phyloP scores from a whole-genome alignment of 1,140 invertebrate species.

The Eciton burchellii region DNA sequence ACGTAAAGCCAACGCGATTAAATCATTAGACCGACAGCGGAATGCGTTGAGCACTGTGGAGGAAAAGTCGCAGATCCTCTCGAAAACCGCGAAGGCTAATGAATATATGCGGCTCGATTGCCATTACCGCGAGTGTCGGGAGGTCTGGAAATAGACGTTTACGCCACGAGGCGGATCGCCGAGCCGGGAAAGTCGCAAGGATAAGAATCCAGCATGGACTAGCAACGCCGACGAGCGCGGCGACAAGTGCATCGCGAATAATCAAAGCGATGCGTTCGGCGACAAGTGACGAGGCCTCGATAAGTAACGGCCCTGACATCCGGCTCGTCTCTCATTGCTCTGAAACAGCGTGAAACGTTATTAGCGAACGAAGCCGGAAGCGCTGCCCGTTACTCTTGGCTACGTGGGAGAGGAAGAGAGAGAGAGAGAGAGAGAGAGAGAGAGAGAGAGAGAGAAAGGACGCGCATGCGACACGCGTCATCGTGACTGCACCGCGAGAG shows the following conservation, averaged over 20 bases:
- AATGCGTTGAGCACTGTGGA: neutral
- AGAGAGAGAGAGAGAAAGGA: neutral
- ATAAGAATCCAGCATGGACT: conserved; percentile 62
- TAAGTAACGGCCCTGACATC: conserved; percentile 66
- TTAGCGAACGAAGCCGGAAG: conserved; percentile 20
- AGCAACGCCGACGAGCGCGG: conserved; percentile 33
- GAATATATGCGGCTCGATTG: conserved; percentile 27
- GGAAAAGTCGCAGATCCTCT: conserved; percentile 28
- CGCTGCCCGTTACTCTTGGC: too few relatives aligned
- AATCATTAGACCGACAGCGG: neutral
- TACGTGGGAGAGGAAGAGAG: too few relatives aligned
- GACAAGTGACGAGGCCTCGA: conserved; percentile 68
- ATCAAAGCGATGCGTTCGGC: conserved; percentile 77
- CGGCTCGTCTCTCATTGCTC: conserved; percentile 71
- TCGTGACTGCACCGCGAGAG: neutral
- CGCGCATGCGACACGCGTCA: neutral
- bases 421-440: too few relatives aligned
- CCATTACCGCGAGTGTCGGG: conserved; percentile 15
- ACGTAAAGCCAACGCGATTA: neutral
- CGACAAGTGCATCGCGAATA: conserved; percentile 74
- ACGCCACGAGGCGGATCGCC: neutral
- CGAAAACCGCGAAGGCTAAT: conserved; percentile 15
- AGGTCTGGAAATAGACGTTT: conserved; percentile 21
- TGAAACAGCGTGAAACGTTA: conserved; percentile 45
- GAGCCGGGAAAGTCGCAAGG: conserved; percentile 19